Base-by-base conservation (phyloP, 1,140 invertebrate genomes). In the Drosophila lacertosa region DNA sequence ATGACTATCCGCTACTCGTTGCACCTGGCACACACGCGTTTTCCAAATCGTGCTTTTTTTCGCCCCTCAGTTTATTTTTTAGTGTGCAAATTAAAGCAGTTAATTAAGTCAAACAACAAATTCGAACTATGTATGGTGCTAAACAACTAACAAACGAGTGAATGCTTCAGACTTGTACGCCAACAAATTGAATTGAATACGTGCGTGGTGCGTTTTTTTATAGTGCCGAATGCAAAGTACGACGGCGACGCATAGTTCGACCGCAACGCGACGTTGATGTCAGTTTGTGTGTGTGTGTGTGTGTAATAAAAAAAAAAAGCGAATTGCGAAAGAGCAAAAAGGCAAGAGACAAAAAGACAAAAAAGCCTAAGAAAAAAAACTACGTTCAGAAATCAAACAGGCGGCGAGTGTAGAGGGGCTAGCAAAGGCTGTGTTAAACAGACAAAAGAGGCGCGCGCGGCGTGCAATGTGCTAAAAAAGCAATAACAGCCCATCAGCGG, bases 21-120 rank as follows among this genome's bases (percentile, higher is more conserved):
- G 57, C 67, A 54, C 42, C 42, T 81, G 65, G 78, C 73, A 83
- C 79, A 82, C 78, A 82, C 78, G 79, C 75, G 75, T 82, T 82
- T 79, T 84, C 65, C 64, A 75, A 81, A 79, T 84, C 80, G 79
- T 84, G 79, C 53, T 79, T 84, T 78, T 76, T 80, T 82, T 83
- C 68, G 68, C 54, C 40, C 40, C 51, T 66, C 67, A 57, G 63
- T 71, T 72, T 75, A 72, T 60, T 67, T 66, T 66, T 68, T 75
- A 73, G 57, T 51, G 63, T 81, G 68, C 64, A 66, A 71, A 65
- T 71, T 48, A 37, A 65, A 55, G 11, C 57, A 65, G 40, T 69
- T 59, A 51, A 53, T 80, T 66, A 40, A 29, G 7, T 64, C 26
- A 18, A 50, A 24, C 40, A 54, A 54, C 9, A 18, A 35, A 42